These are phyloP conservation scores for Macrocentrus cingulum DNA, from an alignment of 1,140 invertebrate species.

Conservation along the genomic window DNA sequence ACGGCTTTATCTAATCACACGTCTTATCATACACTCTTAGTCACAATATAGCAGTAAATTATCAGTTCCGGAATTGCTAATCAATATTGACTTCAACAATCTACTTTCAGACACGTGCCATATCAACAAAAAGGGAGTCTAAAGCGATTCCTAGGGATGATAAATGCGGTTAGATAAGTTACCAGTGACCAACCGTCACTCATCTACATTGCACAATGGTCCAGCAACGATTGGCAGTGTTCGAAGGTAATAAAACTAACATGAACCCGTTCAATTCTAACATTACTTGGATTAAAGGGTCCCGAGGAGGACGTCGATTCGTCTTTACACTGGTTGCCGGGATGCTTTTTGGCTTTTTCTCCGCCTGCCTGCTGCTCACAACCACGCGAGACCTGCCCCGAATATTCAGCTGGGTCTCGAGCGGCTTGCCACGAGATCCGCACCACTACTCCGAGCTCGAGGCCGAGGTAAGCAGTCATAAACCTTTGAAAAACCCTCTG, in stretches of 20 bases:
- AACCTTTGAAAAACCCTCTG: background rate
- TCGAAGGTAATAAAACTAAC: slow-evolving; percentile 45
- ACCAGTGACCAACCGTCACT: background rate
- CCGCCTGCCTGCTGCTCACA: slow-evolving; percentile 51
- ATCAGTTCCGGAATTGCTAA: no score
- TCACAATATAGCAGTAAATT: no score
- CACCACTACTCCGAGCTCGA: slow-evolving; percentile 56
- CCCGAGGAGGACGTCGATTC: slow-evolving; percentile 48
- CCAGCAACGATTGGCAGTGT: slow-evolving; percentile 42
- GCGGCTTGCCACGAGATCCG: slow-evolving; percentile 47
- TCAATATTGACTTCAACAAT: no score
- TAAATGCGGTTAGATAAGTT: slow-evolving; percentile 1
- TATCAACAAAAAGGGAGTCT: slow-evolving; percentile 1
- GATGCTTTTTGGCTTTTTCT: slow-evolving; percentile 53
- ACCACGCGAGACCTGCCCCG: slow-evolving; percentile 46
- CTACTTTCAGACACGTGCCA: no score
- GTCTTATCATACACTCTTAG: no score
- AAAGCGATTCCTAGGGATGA: no score
- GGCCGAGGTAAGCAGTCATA: slow-evolving; percentile 41
- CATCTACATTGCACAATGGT: slow-evolving; percentile 33
- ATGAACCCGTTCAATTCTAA: no score
- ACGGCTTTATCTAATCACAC: no score
- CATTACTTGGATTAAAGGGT: no score
- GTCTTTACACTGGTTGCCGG: slow-evolving; percentile 49
- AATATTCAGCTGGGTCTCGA: slow-evolving; percentile 49